phyloP scores from a whole-genome alignment of 2,797 vertebrate species.

The Tenualosa thibaudeaui region DNA sequence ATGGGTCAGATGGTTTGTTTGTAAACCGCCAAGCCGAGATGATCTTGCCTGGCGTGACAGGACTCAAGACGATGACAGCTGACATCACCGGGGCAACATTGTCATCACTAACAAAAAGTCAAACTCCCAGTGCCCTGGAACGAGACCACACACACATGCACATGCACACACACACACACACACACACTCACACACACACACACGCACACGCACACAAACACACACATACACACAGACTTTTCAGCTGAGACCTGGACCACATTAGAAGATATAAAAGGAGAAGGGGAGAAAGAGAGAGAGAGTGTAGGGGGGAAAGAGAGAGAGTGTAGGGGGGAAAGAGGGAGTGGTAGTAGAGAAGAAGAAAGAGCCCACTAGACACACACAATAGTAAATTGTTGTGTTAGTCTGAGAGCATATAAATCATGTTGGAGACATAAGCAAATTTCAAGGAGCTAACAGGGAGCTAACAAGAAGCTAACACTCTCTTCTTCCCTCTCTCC shows the following conservation, averaged over 20 bases:
- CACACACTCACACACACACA: not conserved
- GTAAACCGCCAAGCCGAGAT: not conserved
- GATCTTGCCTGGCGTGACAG: not conserved
- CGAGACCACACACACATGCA: not conserved
- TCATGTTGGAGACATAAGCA: conserved; percentile 1
- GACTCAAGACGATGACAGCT: not conserved
- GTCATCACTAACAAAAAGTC: not conserved
- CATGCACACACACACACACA: not conserved
- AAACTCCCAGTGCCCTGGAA: not conserved
- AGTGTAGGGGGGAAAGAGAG: too few relatives aligned
- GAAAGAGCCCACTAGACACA: not conserved
- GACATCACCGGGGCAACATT: not conserved
- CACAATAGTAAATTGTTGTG: not conserved
- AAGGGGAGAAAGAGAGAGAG: too few relatives aligned
- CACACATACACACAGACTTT: too few relatives aligned
- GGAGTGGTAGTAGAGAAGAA: too few relatives aligned
- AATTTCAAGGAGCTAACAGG: not conserved
- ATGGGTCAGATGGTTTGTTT: not conserved
- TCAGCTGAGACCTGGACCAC: too few relatives aligned
- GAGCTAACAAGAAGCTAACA: not conserved
- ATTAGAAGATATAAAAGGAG: too few relatives aligned
- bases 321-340: too few relatives aligned
- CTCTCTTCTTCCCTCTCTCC: not conserved
- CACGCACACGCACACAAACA: too few relatives aligned
- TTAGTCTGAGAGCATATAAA: not conserved